Percentiles rank a stretch among this genome's conserved stretches.
phyloP scores from a whole-genome alignment of 2,888 invertebrate species.

The Drosophila hamatofila region DNA sequence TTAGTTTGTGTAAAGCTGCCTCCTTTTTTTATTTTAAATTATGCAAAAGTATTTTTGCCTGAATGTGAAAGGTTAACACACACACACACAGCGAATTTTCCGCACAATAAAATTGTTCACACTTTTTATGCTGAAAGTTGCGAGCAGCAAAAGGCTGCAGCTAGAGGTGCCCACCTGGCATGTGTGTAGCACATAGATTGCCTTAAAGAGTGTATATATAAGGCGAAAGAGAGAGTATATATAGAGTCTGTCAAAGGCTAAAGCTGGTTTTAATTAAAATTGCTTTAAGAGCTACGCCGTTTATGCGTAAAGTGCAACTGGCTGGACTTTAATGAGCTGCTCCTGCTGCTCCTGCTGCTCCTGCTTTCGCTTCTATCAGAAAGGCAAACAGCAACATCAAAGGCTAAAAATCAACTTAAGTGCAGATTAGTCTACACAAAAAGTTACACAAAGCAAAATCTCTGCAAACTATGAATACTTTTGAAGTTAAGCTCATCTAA shows the following conservation, averaged over 20 bases:
- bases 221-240: background rate
- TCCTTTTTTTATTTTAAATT: slow-evolving; percentile 44
- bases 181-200: slow-evolving; percentile 12
- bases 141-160: background rate
- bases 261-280: slow-evolving; percentile 25
- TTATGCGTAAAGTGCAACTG: slow-evolving; percentile 41
- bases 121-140: slow-evolving; percentile 57
- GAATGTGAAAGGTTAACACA: slow-evolving; percentile 39
- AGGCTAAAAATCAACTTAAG: background rate
- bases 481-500: background rate
- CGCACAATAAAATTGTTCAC: slow-evolving; percentile 76
- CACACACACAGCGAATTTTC: slow-evolving; percentile 59
- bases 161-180: slow-evolving; percentile 4
- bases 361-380: slow-evolving; percentile 23
- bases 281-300: slow-evolving; percentile 18
- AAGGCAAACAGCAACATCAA: slow-evolving; percentile 20
- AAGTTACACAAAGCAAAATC: background rate
- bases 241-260: slow-evolving; percentile 10
- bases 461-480: background rate
- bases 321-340: slow-evolving; percentile 25
- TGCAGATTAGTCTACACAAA: background rate
- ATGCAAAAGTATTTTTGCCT: slow-evolving; percentile 59
- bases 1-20: slow-evolving; percentile 9
- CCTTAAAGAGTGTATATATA: background rate
- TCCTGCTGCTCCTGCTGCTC: no score